phyloP scores from a whole-genome alignment of 2,113 vertebrate genomes.

The Dasyornis broadbenti region DNA sequence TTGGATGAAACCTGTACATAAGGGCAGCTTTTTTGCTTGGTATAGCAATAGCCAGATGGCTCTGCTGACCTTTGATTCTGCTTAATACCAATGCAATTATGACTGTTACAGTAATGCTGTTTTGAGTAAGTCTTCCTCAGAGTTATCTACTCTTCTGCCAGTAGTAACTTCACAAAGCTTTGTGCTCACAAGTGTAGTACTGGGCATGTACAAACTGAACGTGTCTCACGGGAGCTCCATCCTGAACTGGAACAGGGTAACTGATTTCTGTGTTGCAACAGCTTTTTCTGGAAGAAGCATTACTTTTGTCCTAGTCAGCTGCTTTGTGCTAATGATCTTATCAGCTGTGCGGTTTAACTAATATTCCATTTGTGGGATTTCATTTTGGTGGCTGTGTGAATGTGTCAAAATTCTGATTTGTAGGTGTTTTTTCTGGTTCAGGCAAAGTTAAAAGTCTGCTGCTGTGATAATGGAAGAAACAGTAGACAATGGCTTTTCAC shows the following conservation, averaged over 20 bases:
- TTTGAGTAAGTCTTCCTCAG: neutral
- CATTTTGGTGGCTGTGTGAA: neutral
- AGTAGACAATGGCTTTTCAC: neutral
- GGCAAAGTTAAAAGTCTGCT: neutral
- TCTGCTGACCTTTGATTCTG: neutral
- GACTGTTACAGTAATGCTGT: neutral
- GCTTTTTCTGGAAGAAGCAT: neutral
- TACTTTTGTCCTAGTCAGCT: neutral
- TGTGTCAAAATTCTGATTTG: neutral
- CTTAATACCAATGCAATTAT: neutral
- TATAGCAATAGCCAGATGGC: fast-evolving
- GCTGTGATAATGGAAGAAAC: neutral
- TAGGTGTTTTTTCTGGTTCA: neutral
- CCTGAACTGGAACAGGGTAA: neutral
- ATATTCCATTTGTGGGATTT: neutral
- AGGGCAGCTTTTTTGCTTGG: neutral
- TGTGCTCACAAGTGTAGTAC: neutral
- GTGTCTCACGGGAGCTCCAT: neutral
- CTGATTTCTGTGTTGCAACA: neutral
- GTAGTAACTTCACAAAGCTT: neutral
- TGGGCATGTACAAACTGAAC: neutral
- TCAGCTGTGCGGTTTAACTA: neutral
- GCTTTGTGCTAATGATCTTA: neutral
- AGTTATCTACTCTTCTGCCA: neutral
- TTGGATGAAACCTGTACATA: neutral